Conservation (phyloP, 2,113 vertebrate species). For the Buteo buteo region DNA sequence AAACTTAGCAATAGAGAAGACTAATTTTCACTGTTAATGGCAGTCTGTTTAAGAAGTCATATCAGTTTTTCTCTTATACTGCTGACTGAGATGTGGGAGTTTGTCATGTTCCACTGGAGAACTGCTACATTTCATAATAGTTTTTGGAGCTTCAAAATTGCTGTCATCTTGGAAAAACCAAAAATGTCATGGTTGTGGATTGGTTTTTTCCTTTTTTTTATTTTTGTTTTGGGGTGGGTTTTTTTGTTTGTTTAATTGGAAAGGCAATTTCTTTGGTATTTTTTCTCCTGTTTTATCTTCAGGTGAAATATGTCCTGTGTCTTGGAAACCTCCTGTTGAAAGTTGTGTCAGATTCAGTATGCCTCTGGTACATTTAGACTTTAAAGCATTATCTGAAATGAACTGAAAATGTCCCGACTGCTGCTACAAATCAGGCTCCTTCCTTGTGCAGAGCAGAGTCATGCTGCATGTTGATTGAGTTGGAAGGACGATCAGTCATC, state of each 20-base stretch:
- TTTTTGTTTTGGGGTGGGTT: too few species aligned
- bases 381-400: background rate
- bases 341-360: background rate
- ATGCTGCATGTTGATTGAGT: constrained; percentile 34
- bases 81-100: background rate
- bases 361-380: background rate
- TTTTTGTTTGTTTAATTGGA: background rate
- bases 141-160: background rate
- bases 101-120: background rate
- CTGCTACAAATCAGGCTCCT: background rate
- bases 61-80: background rate
- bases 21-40: background rate
- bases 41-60: background rate
- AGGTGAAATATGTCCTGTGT: background rate
- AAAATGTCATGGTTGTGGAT: too few species aligned
- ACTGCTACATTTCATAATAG: background rate
- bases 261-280: background rate
- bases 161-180: background rate
- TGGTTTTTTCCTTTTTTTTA: too few species aligned
- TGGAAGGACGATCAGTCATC: constrained; percentile 31
- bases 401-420: background rate
- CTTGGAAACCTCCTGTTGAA: background rate
- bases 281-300: background rate
- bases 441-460: background rate
- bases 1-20: background rate